Conservation (phyloP, 2,888 invertebrate species). For the Philhelius pedissequus region DNA sequence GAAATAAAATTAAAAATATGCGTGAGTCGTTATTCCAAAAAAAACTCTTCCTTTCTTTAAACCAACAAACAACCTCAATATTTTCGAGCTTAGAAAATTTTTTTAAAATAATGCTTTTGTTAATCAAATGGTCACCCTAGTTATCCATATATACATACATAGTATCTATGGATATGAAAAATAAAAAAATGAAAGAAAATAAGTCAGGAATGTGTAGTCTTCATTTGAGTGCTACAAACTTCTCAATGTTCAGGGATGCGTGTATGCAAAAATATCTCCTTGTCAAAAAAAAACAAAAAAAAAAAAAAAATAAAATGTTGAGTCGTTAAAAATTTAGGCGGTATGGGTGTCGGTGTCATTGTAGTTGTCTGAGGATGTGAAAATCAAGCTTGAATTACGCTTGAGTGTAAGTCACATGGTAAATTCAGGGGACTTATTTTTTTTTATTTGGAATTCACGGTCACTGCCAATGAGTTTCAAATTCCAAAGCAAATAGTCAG, state of each 20-base stretch:
- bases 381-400: slow-evolving; percentile 16
- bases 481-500: neutral
- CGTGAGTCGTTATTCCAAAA: no score
- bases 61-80: no score
- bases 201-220: neutral
- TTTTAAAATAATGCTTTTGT: no score
- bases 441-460: neutral
- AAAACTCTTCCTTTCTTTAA: no score
- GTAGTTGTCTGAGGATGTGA: slow-evolving; percentile 12
- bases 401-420: slow-evolving; percentile 6
- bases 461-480: slow-evolving; percentile 5
- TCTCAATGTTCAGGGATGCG: slow-evolving; percentile 11
- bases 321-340: neutral
- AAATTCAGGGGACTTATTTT: neutral
- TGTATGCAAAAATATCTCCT: neutral
- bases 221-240: neutral
- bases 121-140: no score
- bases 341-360: neutral
- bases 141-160: no score
- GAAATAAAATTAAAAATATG: no score
- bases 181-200: no score
- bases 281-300: neutral
- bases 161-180: no score
- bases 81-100: no score
- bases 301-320: neutral